Percentiles rank a stretch among this genome's conserved stretches.
phyloP scores from a whole-genome alignment of 2,797 vertebrate species.

The Peromyscus attwateri region DNA sequence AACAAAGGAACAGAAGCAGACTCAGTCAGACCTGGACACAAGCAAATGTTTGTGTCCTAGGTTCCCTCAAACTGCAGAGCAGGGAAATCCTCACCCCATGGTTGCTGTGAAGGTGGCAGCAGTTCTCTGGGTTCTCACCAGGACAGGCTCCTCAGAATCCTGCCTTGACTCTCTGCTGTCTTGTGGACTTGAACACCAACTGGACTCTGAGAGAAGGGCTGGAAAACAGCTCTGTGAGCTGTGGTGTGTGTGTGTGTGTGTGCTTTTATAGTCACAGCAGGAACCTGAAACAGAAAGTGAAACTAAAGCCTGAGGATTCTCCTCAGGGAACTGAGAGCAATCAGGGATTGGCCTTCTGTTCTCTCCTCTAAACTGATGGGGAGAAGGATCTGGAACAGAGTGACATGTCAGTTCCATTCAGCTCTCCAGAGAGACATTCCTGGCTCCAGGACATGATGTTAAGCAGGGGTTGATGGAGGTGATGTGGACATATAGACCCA shows the following conservation, averaged over 20 bases:
- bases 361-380: not conserved
- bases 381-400: not conserved
- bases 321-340: fast-evolving
- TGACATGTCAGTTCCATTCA: not conserved
- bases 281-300: not conserved
- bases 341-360: not conserved
- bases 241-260: no score
- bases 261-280: no score
- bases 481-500: no score
- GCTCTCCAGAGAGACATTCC: not conserved
- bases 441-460: not conserved
- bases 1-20: not conserved
- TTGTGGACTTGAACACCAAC: not conserved
- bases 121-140: not conserved
- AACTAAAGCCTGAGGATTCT: not conserved
- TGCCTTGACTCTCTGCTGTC: not conserved
- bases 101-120: not conserved
- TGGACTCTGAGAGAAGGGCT: not conserved
- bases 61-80: not conserved
- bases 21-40: not conserved
- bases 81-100: not conserved
- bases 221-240: not conserved
- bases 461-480: not conserved
- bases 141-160: no score
- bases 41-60: not conserved